Conservation (phyloP, 2,113 vertebrate genomes). For the Raphicerus campestris region DNA sequence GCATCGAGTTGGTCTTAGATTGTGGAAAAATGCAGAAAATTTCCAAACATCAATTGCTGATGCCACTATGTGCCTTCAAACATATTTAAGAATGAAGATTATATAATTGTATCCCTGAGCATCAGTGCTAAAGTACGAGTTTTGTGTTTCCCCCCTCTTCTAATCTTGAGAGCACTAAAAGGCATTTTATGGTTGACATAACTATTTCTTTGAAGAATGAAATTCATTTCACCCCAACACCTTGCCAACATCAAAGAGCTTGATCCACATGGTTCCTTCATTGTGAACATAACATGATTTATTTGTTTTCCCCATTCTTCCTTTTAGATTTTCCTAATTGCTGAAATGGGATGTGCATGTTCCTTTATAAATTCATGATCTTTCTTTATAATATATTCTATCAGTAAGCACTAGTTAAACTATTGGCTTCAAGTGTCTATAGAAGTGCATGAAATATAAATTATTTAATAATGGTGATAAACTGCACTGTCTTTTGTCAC, state of each 20-base stretch:
- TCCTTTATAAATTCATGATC: neutral
- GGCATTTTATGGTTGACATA: neutral
- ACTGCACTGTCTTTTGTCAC: neutral
- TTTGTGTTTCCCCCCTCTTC: neutral
- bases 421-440: neutral
- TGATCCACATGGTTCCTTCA: neutral
- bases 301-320: neutral
- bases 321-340: neutral
- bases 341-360: neutral
- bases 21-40: neutral
- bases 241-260: neutral
- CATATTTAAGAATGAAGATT: neutral
- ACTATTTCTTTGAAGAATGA: slow-evolving; percentile 23
- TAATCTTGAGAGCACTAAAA: neutral
- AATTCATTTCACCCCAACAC: neutral
- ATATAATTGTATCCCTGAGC: neutral
- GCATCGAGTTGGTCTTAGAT: neutral
- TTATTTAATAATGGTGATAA: slow-evolving; percentile 48
- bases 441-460: neutral
- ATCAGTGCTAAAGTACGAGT: neutral
- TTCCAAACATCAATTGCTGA: neutral
- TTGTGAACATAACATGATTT: neutral
- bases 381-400: neutral
- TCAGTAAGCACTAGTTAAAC: neutral
- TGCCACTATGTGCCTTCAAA: neutral